These are phyloP conservation scores for Hemicordylus capensis DNA, from an alignment of 2,113 vertebrate genomes.

Conservation along the genomic window DNA sequence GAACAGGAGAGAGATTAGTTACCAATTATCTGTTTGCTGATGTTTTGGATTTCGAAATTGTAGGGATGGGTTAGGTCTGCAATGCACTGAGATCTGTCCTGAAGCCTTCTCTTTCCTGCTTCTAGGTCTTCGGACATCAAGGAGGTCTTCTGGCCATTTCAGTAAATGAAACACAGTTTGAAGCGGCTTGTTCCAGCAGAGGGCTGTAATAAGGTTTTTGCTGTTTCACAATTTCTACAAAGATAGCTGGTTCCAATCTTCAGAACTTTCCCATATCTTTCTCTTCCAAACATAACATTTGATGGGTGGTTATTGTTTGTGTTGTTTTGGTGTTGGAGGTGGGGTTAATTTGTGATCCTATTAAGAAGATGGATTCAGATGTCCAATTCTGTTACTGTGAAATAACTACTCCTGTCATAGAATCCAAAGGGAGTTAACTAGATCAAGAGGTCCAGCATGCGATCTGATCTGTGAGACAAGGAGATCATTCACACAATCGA, in stretches of 20 bases:
- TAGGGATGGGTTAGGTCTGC: neutral
- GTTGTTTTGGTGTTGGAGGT: too few relatives aligned
- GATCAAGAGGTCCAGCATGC: neutral
- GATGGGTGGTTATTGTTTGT: too few relatives aligned
- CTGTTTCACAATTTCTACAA: neutral
- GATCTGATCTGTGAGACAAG: neutral
- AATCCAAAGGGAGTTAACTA: neutral
- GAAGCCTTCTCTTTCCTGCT: neutral
- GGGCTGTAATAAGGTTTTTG: neutral
- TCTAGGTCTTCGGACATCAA: neutral
- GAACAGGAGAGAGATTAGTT: constrained; percentile 15
- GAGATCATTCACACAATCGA: too few relatives aligned
- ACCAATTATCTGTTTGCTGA: neutral
- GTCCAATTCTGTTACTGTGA: neutral
- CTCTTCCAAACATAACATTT: neutral
- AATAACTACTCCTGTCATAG: neutral
- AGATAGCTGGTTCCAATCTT: neutral
- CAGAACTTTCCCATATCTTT: neutral
- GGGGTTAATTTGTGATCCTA: neutral
- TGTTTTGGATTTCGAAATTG: neutral
- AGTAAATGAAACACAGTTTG: neutral
- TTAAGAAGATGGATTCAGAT: neutral
- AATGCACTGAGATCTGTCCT: rapidly evolving
- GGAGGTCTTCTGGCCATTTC: neutral
- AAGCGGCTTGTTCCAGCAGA: neutral